These are phyloP conservation scores for Echinometra lucunter DNA, from an alignment of 53 echinoderm and acorn worm species.

Conservation along the genomic window DNA sequence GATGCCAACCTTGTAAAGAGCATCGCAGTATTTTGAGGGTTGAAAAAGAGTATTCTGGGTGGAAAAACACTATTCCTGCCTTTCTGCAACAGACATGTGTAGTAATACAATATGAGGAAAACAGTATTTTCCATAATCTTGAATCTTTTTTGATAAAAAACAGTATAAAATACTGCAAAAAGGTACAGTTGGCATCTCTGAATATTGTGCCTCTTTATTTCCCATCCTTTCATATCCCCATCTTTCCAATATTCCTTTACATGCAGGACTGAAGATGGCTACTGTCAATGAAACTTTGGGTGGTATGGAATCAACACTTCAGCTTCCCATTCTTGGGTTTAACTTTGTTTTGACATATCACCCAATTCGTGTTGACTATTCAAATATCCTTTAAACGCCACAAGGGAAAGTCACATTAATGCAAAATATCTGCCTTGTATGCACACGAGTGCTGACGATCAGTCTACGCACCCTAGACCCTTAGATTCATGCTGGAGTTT, in stretches of 20 bases:
- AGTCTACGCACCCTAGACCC: not conserved
- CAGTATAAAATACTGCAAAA: too few species aligned
- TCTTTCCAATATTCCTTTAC: not conserved
- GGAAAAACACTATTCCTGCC: too few species aligned
- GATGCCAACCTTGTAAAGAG: too few species aligned
- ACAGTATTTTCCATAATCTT: too few species aligned
- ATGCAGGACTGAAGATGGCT: not conserved
- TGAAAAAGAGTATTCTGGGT: too few species aligned
- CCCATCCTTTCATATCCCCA: not conserved
- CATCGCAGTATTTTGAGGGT: too few species aligned
- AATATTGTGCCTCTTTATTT: too few species aligned
- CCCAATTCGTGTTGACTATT: conserved; percentile 3
- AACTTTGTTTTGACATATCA: not conserved
- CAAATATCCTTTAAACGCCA: conserved; percentile 18
- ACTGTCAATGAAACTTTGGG: not conserved
- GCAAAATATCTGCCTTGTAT: not conserved
- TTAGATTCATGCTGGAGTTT: not conserved
- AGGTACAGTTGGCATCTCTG: too few species aligned
- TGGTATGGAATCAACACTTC: conserved; percentile 35
- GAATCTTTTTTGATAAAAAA: too few species aligned
- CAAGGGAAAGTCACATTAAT: conserved; percentile 13
- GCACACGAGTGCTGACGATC: not conserved
- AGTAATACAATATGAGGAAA: too few species aligned
- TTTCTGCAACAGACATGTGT: too few species aligned
- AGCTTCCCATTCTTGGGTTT: not conserved